Percentiles rank a stretch among this genome's conserved stretches.
Conservation (phyloP, 2,113 vertebrate genomes). For the Notarius quadriscutis region DNA sequence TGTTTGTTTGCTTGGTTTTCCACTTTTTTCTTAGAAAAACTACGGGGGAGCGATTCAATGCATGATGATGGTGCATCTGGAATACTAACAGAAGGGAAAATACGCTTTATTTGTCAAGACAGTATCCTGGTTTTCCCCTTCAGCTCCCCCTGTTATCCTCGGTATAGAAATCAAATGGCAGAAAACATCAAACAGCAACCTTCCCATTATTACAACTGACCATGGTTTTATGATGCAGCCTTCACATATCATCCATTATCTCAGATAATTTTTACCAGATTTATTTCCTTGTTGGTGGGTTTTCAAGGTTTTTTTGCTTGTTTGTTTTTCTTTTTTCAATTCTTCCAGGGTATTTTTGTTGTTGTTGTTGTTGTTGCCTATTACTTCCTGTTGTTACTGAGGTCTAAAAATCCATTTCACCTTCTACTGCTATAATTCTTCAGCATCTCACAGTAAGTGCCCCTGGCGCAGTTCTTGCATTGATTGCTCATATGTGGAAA, state of each 20-base stretch:
- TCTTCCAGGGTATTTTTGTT: not conserved
- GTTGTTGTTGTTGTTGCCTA: constrained; percentile 12
- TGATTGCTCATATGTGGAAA: constrained; percentile 42
- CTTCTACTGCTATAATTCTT: constrained; percentile 38
- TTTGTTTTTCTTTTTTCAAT: not conserved
- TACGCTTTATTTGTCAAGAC: constrained; percentile 24
- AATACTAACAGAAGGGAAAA: not conserved
- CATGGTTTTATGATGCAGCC: constrained; percentile 17
- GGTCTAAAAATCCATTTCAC: constrained; percentile 46
- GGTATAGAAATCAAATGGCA: constrained; percentile 25
- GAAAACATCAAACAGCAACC: constrained; percentile 29
- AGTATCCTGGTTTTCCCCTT: not conserved
- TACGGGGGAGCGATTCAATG: not conserved
- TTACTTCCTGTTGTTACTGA: constrained; percentile 35
- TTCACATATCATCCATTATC: not conserved
- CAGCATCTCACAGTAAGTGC: constrained; percentile 33
- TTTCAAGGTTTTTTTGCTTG: not conserved
- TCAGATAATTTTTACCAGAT: not conserved
- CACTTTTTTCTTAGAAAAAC: not conserved
- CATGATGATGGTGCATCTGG: not conserved
- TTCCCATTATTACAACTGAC: constrained; percentile 10
- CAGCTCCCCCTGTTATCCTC: constrained; percentile 14
- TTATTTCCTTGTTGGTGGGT: not conserved
- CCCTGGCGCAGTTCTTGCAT: constrained; percentile 36
- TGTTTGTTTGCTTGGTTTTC: not conserved